Conservation (phyloP, 2,797 vertebrate species). For the Vireo griseus region DNA sequence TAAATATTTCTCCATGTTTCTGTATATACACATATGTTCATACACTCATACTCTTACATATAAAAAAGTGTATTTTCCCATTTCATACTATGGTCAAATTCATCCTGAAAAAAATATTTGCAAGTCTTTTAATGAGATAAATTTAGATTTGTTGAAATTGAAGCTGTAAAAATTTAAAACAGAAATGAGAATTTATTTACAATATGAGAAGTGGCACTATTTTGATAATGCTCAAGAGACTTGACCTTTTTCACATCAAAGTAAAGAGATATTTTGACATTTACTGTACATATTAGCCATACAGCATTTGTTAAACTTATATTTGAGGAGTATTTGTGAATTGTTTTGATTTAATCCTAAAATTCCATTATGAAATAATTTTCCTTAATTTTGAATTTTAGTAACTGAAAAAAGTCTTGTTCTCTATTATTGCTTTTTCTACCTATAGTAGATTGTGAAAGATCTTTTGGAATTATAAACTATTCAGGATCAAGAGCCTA, state of each 20-base stretch:
- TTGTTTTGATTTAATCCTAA: not conserved
- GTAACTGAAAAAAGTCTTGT: not conserved
- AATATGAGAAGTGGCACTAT: not conserved
- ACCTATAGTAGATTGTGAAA: not conserved
- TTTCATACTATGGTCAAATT: not conserved
- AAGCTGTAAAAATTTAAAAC: not conserved
- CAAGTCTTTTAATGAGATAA: not conserved
- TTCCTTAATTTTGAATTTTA: not conserved
- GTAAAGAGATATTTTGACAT: not conserved
- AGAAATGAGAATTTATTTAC: not conserved
- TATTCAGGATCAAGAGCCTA: not conserved
- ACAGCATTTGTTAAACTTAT: not conserved
- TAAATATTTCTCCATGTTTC: not conserved
- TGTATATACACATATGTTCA: not conserved
- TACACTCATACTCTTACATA: not conserved
- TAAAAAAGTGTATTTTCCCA: not conserved
- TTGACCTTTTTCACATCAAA: not conserved
- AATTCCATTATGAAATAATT: not conserved
- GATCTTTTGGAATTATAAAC: not conserved
- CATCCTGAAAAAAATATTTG: not conserved
- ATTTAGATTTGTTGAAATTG: not conserved
- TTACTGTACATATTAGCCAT: not conserved
- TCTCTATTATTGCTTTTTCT: not conserved
- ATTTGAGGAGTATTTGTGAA: not conserved
- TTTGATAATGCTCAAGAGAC: not conserved